These are phyloP conservation scores for Bursaphelenchus mucronatus DNA, from an alignment of 1,140 invertebrate species.

Conservation along the genomic window DNA sequence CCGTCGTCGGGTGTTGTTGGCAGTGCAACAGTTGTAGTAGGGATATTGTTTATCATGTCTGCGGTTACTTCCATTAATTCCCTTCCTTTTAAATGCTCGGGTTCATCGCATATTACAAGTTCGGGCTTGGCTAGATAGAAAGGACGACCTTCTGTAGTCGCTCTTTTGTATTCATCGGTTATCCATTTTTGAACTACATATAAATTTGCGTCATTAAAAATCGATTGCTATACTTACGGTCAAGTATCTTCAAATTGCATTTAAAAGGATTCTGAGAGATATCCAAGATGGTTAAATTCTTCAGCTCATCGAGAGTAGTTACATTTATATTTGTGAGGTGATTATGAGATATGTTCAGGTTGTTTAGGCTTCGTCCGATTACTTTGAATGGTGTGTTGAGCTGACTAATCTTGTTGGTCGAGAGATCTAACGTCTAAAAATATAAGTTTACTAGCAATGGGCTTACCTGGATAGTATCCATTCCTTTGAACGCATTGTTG, in stretches of 20 bases:
- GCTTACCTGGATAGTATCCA: background rate
- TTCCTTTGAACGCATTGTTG: no score
- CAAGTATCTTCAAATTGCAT: slow-evolving; percentile 40
- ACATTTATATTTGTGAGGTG: slow-evolving; percentile 18
- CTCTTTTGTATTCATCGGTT: slow-evolving; percentile 35
- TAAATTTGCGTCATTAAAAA: slow-evolving; percentile 13
- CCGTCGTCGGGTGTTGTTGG: slow-evolving; percentile 14
- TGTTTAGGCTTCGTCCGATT: slow-evolving; percentile 24
- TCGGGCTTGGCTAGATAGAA: slow-evolving; percentile 35
- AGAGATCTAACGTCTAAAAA: slow-evolving; percentile 33
- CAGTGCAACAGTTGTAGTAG: slow-evolving; percentile 35
- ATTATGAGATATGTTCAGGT: slow-evolving; percentile 27
- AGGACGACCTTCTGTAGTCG: slow-evolving; percentile 24
- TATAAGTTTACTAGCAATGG: background rate
- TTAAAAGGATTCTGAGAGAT: slow-evolving; percentile 45
- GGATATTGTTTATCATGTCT: slow-evolving; percentile 34
- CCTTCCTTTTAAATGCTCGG: slow-evolving; percentile 27
- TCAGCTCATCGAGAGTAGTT: slow-evolving; percentile 14
- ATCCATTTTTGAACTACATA: slow-evolving; percentile 35
- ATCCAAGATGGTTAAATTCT: slow-evolving; percentile 27
- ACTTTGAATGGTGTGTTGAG: slow-evolving; percentile 17
- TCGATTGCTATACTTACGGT: slow-evolving; percentile 12
- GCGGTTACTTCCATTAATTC: slow-evolving; percentile 38
- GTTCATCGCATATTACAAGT: slow-evolving; percentile 41
- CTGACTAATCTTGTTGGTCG: slow-evolving; percentile 33